phyloP scores from a whole-genome alignment of 2,797 vertebrate genomes.

The Brotula barbata region DNA sequence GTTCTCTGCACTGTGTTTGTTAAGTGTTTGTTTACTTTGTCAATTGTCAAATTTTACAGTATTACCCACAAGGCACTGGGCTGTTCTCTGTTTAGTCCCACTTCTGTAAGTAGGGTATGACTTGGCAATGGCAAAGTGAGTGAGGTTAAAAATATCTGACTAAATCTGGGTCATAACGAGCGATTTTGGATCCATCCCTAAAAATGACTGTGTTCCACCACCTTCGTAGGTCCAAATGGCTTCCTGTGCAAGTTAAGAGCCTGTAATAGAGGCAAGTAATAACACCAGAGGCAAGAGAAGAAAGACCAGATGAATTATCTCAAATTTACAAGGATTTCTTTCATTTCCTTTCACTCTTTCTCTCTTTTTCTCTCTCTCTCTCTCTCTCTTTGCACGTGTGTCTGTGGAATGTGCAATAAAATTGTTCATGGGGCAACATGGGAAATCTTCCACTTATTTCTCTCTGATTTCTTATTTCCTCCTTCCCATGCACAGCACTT shows the following conservation, averaged over 20 bases:
- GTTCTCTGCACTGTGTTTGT: too few species aligned
- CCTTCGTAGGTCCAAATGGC: conserved; percentile 2
- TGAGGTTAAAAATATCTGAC: conserved; percentile 46
- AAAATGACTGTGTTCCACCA: conserved; percentile 15
- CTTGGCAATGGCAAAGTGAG: conserved; percentile 10
- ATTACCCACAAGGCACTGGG: neutral
- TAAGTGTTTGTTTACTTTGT: too few species aligned
- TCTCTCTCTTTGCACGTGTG: too few species aligned
- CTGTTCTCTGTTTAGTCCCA: conserved; percentile 11
- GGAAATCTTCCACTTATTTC: too few species aligned
- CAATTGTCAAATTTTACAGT: neutral
- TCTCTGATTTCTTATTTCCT: too few species aligned
- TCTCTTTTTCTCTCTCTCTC: too few species aligned
- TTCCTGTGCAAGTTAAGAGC: neutral
- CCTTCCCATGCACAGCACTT: too few species aligned
- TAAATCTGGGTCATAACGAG: conserved; percentile 45
- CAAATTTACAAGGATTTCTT: too few species aligned
- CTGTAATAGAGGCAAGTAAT: neutral
- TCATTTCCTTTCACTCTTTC: too few species aligned
- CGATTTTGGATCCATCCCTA: conserved; percentile 13
- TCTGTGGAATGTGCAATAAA: too few species aligned
- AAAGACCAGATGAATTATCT: too few species aligned
- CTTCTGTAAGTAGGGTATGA: conserved; percentile 41
- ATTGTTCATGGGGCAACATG: too few species aligned
- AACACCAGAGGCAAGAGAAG: neutral